These are phyloP conservation scores for Melieria crassipennis DNA, from an alignment of 2,888 invertebrate genomes.

Conservation along the genomic window DNA sequence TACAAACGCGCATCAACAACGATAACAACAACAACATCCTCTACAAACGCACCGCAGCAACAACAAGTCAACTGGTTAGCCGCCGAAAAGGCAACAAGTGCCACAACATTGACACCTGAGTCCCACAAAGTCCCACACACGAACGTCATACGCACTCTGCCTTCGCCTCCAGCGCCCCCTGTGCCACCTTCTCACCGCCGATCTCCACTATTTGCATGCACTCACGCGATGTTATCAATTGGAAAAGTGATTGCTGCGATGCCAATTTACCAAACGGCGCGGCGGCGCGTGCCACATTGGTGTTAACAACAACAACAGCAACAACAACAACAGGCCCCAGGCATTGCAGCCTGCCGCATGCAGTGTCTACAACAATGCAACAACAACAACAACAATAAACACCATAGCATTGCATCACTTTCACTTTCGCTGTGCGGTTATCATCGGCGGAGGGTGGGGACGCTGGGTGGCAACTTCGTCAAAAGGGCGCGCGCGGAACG, in stretches of 20 bases:
- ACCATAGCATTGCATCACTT: constrained; percentile 40
- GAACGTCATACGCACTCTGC: too few relatives aligned
- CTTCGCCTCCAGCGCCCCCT: too few relatives aligned
- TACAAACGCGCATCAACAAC: too few relatives aligned
- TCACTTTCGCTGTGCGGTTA: constrained; percentile 50
- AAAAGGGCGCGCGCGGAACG: constrained; percentile 20
- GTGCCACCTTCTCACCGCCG: too few relatives aligned
- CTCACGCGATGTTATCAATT: constrained; percentile 46
- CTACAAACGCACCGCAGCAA: too few relatives aligned
- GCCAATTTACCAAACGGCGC: constrained; percentile 25
- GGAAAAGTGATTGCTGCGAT: constrained; percentile 33
- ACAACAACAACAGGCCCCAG: constrained; percentile 17
- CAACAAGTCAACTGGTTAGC: too few relatives aligned
- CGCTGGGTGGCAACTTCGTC: too few relatives aligned
- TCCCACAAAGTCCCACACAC: neutral
- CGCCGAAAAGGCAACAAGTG: too few relatives aligned
- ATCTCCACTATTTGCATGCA: neutral
- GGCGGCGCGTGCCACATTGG: constrained; percentile 49
- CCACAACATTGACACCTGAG: neutral
- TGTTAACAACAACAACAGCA: constrained; percentile 29
- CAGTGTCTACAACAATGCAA: constrained; percentile 42
- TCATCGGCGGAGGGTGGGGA: too few relatives aligned
- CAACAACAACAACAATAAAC: constrained; percentile 36
- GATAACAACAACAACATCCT: too few relatives aligned
- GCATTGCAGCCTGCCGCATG: neutral